Base-by-base conservation (phyloP, 2,113 vertebrate species). In the Apodemus sylvaticus region DNA sequence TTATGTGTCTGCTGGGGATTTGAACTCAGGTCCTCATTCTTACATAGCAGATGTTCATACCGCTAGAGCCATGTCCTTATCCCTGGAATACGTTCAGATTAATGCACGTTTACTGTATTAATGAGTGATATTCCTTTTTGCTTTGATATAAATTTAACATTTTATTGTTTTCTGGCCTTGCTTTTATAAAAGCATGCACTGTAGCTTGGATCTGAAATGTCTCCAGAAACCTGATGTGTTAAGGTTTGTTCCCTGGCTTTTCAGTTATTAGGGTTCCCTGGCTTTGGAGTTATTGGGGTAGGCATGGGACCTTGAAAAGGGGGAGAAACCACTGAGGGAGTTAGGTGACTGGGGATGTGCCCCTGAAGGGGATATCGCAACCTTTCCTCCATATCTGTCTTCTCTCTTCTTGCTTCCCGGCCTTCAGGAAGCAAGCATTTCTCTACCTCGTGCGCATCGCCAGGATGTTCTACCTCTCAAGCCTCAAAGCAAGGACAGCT, bases 91-190 rank as follows among this genome's bases (percentile, higher is more conserved):
- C 60, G 20, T 48, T 66, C 20, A 60, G 55, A 29, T 62, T 17
- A 42, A 45, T 3, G 17, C 10, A 11, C 3, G 17, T 7, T 55
- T 62, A 26, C 45, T 73, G 14, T 71, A 77, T 42, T 74, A 93
- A 71, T 1, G 8, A 64, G 71, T 48, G 29, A 81, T 5, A 2
- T 5, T 60, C n/a, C 36, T 73, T 8, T 78, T 55, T 86, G 48
- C 36, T 77, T 92, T 89, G 53, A 78, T 17, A 76, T 4, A 71
- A 74, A 77, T 60, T 42, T 36, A 93, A 34, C 31, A 45, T 66
- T 66, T 85, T 86, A 71, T 60, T 70, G 11, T 81, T 88, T 90
- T 55, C 42, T 93, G 11, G 66, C 88, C 51, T 96, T 82, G 79
- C 73, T 83, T 92, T 95, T 48, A 86, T 10, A 79, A 45, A 82